Percentiles rank a stretch among this genome's conserved stretches.
These are phyloP conservation scores for Hydrotaea diabolus DNA, from an alignment of 2,888 invertebrate species.

Conservation along the genomic window DNA sequence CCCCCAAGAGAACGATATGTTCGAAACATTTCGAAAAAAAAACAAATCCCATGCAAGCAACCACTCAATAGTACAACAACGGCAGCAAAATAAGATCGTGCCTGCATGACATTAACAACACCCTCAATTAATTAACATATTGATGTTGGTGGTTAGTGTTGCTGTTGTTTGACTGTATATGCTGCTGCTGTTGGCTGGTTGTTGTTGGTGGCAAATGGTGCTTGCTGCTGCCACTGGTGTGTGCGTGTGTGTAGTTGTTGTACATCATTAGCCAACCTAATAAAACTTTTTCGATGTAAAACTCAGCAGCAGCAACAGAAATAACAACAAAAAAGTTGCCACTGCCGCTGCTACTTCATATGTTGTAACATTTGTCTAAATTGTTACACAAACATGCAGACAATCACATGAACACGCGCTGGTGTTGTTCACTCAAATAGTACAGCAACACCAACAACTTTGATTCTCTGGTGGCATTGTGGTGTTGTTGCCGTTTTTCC, in stretches of 20 bases:
- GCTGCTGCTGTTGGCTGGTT: background rate
- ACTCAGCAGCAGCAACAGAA: background rate
- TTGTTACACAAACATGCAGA: conserved; percentile 12
- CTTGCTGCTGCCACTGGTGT: background rate
- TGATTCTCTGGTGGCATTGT: conserved; percentile 24
- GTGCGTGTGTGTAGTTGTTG: conserved; percentile 21
- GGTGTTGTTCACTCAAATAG: background rate
- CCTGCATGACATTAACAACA: conserved; percentile 51
- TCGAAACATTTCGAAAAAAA: conserved; percentile 11
- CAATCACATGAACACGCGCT: background rate
- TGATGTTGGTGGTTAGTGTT: conserved; percentile 9
- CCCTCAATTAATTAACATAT: conserved; percentile 59
- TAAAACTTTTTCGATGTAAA: conserved; percentile 40
- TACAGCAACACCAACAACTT: background rate
- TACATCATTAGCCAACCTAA: conserved; percentile 50
- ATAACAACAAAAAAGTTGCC: background rate
- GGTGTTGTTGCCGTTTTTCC: conserved; percentile 41
- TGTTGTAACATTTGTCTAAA: conserved; percentile 50
- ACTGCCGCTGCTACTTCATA: background rate
- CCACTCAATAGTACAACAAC: conserved; percentile 2
- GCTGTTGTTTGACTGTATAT: too few species aligned
- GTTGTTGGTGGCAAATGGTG: background rate
- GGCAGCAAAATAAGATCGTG: conserved; percentile 13
- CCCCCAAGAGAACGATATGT: conserved; percentile 4
- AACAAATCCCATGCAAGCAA: background rate